Evolutionary conservation across 1,140 invertebrate species (phyloP).

Genomic region (Sesamia nonagrioides): DNA sequence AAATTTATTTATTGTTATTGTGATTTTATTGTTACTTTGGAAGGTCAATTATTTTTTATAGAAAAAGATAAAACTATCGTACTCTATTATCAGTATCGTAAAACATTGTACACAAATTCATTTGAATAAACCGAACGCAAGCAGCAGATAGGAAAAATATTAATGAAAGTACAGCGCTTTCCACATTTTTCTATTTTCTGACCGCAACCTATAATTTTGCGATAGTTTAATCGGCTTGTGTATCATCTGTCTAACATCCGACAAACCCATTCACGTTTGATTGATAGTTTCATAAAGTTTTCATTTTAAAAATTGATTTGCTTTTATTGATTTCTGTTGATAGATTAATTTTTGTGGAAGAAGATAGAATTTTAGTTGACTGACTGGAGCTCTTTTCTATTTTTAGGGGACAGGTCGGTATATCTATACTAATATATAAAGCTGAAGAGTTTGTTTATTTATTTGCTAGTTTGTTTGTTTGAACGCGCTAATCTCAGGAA

Average conservation of each 20-base stretch:
- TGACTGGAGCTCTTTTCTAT: background rate
- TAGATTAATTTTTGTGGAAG: conserved; percentile 19
- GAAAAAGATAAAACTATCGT: no score
- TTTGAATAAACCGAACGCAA: conserved; percentile 29
- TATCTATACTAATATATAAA: no score
- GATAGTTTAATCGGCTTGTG: conserved; percentile 59
- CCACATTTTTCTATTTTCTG: conserved; percentile 52
- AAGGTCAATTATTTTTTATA: background rate
- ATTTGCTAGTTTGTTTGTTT: no score
- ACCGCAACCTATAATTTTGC: conserved; percentile 63
- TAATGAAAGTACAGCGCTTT: conserved; percentile 6
- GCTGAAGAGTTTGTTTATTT: no score
- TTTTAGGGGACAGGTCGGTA: no score
- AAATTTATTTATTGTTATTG: background rate
- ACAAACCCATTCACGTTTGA: conserved; percentile 58
- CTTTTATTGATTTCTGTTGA: conserved; percentile 15
- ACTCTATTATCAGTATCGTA: background rate
- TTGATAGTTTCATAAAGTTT: conserved; percentile 51
- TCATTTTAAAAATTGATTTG: conserved; percentile 43
- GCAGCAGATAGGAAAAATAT: conserved; percentile 8
- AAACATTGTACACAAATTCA: conserved; percentile 10
- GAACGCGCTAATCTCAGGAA: no score
- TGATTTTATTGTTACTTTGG: background rate
- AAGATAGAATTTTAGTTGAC: background rate
- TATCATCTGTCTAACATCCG: conserved; percentile 50